Base-by-base conservation (phyloP, 1,140 invertebrate genomes). In the Drosophila azteca region DNA sequence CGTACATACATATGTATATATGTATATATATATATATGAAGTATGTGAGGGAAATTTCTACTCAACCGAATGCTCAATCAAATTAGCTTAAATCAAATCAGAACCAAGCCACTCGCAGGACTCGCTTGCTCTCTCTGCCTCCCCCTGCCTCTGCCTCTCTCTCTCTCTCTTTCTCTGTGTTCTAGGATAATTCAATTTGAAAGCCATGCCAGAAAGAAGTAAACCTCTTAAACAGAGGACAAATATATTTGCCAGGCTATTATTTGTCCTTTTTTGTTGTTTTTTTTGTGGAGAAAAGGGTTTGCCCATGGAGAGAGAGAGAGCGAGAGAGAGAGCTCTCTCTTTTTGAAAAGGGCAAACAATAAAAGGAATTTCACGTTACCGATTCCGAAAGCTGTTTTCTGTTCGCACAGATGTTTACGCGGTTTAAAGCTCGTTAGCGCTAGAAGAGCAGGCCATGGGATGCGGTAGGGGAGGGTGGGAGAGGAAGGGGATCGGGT, bases 351-450 rank as follows among this genome's bases (percentile, higher is more conserved):
- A 39, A 39, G 35, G 35, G 43, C 13, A 64, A 57, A 69, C 51
- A 69, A 48, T 48, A 57, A 57, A 69, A 49, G 67, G 51, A 15
- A 66, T 53, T 66, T 66, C 53, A 44, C 62, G 24, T 29, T 45
- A 66, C 64, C 66, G 45, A 65, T 31, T 48, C 64, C 45, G 35
- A 69, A 69, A 68, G 67, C 66, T 69, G 63, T 49, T 69, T 69
- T 76, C 62, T 76, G 78, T 80, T 81, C 78, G 65, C 78, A 80
- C 78, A 80, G 78, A 79, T 80, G 78, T 80, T 81, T 76, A 59
- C 77, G 78, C 78, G 78, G 78, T 76, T 80, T 80, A 76, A 76
- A 72, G 72, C 77, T 80, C 78, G 78, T 80, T 80, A 80, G 77
- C 66, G 60, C 46, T 5, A 9, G 13, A 5, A 41, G 31, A 46